A percentile compares a stretch with the other conserved stretches of the same genome.
phyloP scores from a whole-genome alignment of 2,113 vertebrate genomes.

The Oryzias woworae region DNA sequence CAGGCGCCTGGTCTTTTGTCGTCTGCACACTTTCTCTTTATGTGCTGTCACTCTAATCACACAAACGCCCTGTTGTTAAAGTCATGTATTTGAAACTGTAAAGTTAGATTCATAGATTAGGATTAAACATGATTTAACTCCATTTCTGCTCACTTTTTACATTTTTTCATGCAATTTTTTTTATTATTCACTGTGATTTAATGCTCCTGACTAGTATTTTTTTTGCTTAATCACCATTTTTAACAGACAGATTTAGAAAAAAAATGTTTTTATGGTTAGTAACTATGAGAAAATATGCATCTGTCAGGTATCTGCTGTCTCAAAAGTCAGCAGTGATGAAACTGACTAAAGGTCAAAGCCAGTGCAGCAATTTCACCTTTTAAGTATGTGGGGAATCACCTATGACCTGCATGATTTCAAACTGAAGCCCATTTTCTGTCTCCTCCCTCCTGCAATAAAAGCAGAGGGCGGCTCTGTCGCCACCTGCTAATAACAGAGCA shows the following conservation, averaged over 20 bases:
- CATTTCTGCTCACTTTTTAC: too few relatives aligned
- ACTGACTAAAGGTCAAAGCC: slow-evolving; percentile 14
- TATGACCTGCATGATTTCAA: slow-evolving; percentile 30
- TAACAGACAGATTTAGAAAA: slow-evolving; percentile 11
- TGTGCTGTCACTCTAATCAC: background rate
- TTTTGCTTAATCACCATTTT: slow-evolving; percentile 43
- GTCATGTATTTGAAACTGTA: too few relatives aligned
- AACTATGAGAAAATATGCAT: slow-evolving; percentile 10
- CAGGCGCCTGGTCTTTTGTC: slow-evolving; percentile 35
- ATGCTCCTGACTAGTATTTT: slow-evolving; percentile 20
- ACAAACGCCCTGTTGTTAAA: too few relatives aligned
- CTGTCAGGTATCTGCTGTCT: slow-evolving; percentile 6
- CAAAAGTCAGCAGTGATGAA: slow-evolving; percentile 16
- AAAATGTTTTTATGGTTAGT: slow-evolving; percentile 1
- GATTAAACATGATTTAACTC: too few relatives aligned
- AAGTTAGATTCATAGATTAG: too few relatives aligned
- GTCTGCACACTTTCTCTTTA: slow-evolving; percentile 19
- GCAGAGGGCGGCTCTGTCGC: slow-evolving; percentile 61
- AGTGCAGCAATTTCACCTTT: slow-evolving; percentile 13
- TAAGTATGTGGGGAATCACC: slow-evolving; percentile 46
- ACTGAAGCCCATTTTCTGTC: slow-evolving; percentile 49
- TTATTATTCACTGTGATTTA: slow-evolving; percentile 14
- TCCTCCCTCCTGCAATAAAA: slow-evolving; percentile 58
- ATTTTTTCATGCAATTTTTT: background rate
- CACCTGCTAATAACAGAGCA: slow-evolving; percentile 66